Conservation (phyloP, 2,113 vertebrate species). For the Elachura formosa region DNA sequence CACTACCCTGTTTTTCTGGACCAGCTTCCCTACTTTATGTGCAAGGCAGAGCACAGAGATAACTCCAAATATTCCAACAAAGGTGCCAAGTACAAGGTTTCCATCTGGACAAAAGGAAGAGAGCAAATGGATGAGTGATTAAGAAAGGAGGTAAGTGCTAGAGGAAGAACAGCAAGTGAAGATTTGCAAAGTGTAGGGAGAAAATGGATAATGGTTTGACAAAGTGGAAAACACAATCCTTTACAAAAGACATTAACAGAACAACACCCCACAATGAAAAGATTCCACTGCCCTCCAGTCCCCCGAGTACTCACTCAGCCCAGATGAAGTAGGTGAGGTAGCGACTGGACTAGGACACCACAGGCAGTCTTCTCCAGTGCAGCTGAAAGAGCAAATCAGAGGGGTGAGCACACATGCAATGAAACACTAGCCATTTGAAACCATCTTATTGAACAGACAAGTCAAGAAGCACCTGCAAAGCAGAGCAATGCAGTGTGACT, state of each 20-base stretch:
- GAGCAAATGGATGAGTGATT: neutral
- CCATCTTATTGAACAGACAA: neutral
- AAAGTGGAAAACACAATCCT: neutral
- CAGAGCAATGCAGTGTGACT: neutral
- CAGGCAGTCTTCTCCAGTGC: conserved; percentile 33
- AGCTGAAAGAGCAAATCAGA: conserved; percentile 21
- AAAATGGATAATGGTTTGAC: neutral
- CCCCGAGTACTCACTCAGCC: neutral
- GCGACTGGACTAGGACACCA: neutral
- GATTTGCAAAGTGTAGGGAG: neutral
- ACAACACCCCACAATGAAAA: neutral
- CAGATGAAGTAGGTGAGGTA: neutral
- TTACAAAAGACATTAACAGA: neutral
- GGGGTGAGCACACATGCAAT: neutral
- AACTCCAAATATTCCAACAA: conserved; percentile 18
- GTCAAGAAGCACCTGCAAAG: neutral
- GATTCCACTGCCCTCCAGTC: neutral
- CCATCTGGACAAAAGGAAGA: neutral
- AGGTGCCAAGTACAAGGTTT: neutral
- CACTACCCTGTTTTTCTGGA: neutral
- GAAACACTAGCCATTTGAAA: neutral
- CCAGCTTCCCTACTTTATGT: conserved; percentile 5
- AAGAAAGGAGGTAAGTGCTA: neutral
- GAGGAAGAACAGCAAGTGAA: neutral
- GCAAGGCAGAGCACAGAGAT: neutral